Percentiles rank a stretch among this genome's conserved stretches.
Conservation (phyloP, 2,888 invertebrate genomes). For the Lepidochitona cinerea region DNA sequence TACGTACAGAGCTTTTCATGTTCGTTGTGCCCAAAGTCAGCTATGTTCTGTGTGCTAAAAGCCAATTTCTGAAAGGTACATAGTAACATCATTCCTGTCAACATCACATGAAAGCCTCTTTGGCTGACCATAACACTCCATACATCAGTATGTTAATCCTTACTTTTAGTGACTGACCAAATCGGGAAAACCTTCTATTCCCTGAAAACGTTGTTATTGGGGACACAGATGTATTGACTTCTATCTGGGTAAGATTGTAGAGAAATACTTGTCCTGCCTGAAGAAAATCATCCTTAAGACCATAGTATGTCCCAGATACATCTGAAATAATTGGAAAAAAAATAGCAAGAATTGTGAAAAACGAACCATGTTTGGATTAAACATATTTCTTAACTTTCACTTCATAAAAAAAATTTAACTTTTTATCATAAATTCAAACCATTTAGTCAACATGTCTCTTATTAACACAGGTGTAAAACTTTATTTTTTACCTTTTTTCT, state of each 20-base stretch:
- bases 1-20: no score
- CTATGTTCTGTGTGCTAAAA: no score
- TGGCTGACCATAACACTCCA: no score
- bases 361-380: no score
- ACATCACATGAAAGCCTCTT: no score
- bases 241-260: constrained; percentile 33
- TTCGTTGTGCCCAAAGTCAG: no score
- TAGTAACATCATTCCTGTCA: no score
- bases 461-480: no score
- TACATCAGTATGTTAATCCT: no score
- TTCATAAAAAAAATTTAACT: background rate
- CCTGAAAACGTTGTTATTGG: constrained; percentile 37
- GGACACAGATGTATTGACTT: constrained; percentile 3
- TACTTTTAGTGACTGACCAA: no score
- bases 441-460: background rate
- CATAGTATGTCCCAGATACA: constrained; percentile 32
- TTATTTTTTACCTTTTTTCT: no score
- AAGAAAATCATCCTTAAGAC: constrained; percentile 24
- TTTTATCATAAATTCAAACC: background rate
- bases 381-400: background rate
- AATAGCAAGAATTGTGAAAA: background rate
- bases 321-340: constrained; percentile 12
- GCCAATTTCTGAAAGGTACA: no score
- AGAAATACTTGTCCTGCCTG: constrained; percentile 47
- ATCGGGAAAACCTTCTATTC: constrained; percentile 45